phyloP scores from a whole-genome alignment of 1,140 invertebrate species.

The Chymomyza costata region DNA sequence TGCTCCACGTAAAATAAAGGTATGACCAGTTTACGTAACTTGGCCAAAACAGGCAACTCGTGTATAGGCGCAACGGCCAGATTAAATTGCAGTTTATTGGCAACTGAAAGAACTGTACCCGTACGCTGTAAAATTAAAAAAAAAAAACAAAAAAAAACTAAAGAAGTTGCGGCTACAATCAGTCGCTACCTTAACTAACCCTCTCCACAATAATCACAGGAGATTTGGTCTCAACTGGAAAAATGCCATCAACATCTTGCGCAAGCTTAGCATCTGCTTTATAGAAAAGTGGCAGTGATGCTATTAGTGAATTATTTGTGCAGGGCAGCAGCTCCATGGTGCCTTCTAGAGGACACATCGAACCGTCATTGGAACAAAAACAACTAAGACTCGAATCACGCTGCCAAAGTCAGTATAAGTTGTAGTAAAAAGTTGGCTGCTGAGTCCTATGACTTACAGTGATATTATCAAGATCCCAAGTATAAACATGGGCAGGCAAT shows the following conservation, averaged over 20 bases:
- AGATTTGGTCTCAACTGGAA: constrained; percentile 81
- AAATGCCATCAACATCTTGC: no score
- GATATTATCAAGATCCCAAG: constrained; percentile 78
- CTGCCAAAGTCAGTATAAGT: background rate
- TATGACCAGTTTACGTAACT: constrained; percentile 78
- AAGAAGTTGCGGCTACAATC: no score
- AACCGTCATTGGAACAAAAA: constrained; percentile 81
- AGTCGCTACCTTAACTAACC: no score
- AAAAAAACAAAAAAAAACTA: background rate
- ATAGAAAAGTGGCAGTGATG: constrained; percentile 86
- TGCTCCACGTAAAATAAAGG: constrained; percentile 87
- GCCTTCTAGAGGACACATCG: constrained; percentile 82
- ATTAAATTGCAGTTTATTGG: constrained; percentile 84
- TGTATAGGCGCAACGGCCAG: constrained; percentile 79
- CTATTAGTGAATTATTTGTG: constrained; percentile 75
- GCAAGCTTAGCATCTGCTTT: constrained; percentile 80
- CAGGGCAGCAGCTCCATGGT: constrained; percentile 79
- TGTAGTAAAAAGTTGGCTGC: background rate
- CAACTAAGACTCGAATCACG: constrained; percentile 82
- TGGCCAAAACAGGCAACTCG: constrained; percentile 81
- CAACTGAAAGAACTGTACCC: constrained; percentile 80
- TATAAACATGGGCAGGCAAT: constrained; percentile 81
- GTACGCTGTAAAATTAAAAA: constrained; percentile 80
- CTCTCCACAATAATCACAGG: constrained; percentile 85
- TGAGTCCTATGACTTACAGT: background rate